phyloP scores from a whole-genome alignment of 2,888 invertebrate species.

The Drosophila niveifrons region DNA sequence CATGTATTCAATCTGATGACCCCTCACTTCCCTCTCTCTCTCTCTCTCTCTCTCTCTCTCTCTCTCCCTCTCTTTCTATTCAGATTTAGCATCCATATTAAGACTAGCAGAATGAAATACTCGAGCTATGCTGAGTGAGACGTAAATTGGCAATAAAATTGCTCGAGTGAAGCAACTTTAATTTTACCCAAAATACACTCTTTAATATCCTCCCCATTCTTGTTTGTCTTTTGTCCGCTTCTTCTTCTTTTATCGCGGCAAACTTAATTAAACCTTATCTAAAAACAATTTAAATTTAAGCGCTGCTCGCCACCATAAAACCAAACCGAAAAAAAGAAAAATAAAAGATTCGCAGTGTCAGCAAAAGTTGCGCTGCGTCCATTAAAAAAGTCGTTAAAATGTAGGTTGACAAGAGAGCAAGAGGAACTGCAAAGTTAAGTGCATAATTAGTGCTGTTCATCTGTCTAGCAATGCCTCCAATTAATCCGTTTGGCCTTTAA shows the following conservation, averaged over 20 bases:
- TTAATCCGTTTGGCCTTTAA: conserved; percentile 2
- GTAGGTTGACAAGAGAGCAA: conserved; percentile 9
- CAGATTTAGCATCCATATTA: conserved; percentile 4
- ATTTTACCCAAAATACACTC: neutral
- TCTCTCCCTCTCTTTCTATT: neutral
- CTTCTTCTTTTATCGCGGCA: neutral
- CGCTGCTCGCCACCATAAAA: conserved; percentile 54
- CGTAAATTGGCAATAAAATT: conserved; percentile 25
- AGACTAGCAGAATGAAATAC: conserved; percentile 1
- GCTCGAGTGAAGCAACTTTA: neutral
- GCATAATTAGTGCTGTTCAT: conserved; percentile 66
- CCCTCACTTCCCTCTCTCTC: neutral
- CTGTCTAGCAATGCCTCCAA: conserved; percentile 18
- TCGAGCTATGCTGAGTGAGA: neutral
- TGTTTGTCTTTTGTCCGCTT: conserved; percentile 17
- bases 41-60: conserved; percentile 2
- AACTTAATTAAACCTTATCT: conserved; percentile 66
- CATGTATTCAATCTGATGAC: conserved; percentile 41
- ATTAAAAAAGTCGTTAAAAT: conserved; percentile 58
- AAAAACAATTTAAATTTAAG: conserved; percentile 69
- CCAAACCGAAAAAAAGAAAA: neutral
- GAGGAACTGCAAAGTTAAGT: conserved; percentile 57
- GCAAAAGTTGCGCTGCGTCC: conserved; percentile 36
- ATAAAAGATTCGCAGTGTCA: conserved; percentile 33
- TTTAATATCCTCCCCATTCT: neutral